Evolutionary conservation across 2,113 vertebrate species (phyloP), one percentile per base, ranked within the genome.

Genomic region (Notothenia rossii): DNA sequence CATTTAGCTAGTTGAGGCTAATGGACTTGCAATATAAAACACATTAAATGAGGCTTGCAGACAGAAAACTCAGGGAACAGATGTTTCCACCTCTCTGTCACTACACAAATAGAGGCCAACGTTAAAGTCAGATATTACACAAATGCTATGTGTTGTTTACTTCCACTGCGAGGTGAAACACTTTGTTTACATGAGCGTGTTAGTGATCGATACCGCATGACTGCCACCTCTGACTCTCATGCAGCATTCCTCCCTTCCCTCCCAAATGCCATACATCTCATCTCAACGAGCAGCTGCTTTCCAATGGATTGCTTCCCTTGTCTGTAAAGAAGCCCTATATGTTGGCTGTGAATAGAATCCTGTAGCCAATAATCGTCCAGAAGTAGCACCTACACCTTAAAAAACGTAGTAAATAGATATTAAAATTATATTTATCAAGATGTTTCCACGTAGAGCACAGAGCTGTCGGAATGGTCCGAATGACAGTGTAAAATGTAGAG

Each of bases 181-280:
- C 9, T 22, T 72, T 56, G 77, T 86, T 83, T 68, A 78, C 73
- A 76, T 5, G 36, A 51, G 67, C 45, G 10, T n/a, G 36, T 69
- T 74, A 56, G 51, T 73, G 74, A 85, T 51, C 66, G 29, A 60
- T 56, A 83, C 85, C 70, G 48, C 45, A 45, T 1, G 2, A 36
- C 75, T 55, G 59, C 72, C 65, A 29, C 5, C 9, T 75, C 40
- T 25, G 83, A 82, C 77, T 88, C 76, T 69, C 69, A 70, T 82
- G 49, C 58, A 59, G 72, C 63, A 75, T 81, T 86, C 81, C 71
- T 82, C 48, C 76, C 54, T 54, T 75, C 71, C 68, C 55, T 79
- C 73, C 45, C 2, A 25, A 66, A 81, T 46, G 53, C 68, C 63
- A 12, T 48, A 66, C 55, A 18, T 74, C 61, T 72, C 33, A 46